Conservation (phyloP, 2,888 invertebrate species). For the Ceraclea dissimilis region DNA sequence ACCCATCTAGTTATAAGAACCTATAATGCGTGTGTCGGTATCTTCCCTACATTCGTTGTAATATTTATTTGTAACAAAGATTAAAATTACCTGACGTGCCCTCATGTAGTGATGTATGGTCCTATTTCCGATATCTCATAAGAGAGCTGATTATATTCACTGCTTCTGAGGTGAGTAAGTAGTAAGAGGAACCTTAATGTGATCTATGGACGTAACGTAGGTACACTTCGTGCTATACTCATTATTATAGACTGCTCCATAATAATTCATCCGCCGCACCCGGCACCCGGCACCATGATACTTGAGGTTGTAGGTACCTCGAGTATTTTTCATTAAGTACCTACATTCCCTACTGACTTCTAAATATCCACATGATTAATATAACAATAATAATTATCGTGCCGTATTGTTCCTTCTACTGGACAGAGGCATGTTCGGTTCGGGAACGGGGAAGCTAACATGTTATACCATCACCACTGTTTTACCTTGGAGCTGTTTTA, state of each 20-base stretch:
- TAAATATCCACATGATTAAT: neutral
- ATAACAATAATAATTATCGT: neutral
- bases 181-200: neutral
- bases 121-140: slow-evolving; percentile 2
- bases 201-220: neutral
- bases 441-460: neutral
- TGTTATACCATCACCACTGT: neutral
- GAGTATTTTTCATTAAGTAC: no score
- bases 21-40: no score
- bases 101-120: neutral
- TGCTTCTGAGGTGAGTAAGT: neutral
- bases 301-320: no score
- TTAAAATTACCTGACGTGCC: neutral
- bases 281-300: no score
- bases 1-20: no score
- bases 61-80: neutral
- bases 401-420: neutral
- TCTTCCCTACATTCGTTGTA: no score
- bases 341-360: neutral
- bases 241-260: neutral
- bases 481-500: neutral
- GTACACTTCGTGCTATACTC: neutral
- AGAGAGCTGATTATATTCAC: neutral
- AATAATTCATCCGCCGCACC: neutral
- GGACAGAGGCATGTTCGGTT: neutral